Conservation (phyloP, 2,888 invertebrate species). For the Calameuta idolon region DNA sequence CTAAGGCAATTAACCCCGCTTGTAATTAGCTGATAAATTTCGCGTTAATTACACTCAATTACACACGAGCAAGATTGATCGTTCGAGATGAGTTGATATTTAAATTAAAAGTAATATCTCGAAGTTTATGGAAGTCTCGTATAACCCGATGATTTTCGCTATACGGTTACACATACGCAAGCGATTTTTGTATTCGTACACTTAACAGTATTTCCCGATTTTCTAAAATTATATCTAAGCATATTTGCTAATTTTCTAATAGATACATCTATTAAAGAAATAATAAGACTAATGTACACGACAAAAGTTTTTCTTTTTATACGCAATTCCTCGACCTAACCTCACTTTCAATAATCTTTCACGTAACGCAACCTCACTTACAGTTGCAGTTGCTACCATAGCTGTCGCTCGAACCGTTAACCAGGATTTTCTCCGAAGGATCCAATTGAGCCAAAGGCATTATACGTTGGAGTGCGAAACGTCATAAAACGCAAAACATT, state of each 20-base stretch:
- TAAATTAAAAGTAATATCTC: constrained; percentile 40
- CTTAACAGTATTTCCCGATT: too few relatives aligned
- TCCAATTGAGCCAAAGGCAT: neutral
- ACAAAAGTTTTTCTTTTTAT: neutral
- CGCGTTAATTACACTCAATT: constrained; percentile 40
- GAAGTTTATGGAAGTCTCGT: constrained; percentile 13
- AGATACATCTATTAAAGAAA: too few relatives aligned
- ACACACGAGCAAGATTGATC: constrained; percentile 27
- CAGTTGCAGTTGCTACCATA: neutral
- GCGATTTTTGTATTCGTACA: too few relatives aligned
- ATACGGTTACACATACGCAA: neutral
- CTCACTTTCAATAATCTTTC: neutral
- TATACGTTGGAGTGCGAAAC: constrained; percentile 5
- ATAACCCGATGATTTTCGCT: neutral
- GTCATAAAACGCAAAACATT: constrained; percentile 28
- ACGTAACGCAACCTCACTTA: neutral
- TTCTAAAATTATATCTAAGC: too few relatives aligned
- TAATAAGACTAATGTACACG: neutral
- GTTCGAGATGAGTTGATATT: constrained; percentile 36
- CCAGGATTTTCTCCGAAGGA: constrained; percentile 8
- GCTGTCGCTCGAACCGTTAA: neutral
- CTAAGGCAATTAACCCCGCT: constrained; percentile 45
- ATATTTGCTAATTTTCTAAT: too few relatives aligned
- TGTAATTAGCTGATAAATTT: constrained; percentile 59
- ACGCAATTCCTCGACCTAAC: neutral